These are phyloP conservation scores for Trilocha varians DNA, from an alignment of 2,888 invertebrate species.

Conservation along the genomic window DNA sequence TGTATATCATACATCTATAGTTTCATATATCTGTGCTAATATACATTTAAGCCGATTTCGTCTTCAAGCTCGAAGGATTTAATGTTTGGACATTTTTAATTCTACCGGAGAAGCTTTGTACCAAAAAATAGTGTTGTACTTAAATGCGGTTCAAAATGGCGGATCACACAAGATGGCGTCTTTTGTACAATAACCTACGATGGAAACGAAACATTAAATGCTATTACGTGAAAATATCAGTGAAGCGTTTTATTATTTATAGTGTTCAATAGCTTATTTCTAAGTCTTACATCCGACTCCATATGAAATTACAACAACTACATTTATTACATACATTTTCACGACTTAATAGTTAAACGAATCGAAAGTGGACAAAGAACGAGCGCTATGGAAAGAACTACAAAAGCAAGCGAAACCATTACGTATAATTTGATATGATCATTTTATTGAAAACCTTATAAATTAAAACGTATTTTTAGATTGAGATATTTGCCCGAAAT, in stretches of 20 bases:
- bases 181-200: conserved; percentile 3
- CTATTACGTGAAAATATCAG: conserved; percentile 12
- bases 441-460: conserved; percentile 49
- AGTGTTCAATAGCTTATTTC: conserved; percentile 45
- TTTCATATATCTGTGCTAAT: conserved; percentile 66
- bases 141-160: conserved; percentile 25
- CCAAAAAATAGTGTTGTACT: conserved; percentile 34
- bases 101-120: conserved; percentile 32
- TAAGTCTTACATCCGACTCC: conserved; percentile 47
- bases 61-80: conserved; percentile 60
- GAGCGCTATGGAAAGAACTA: conserved; percentile 30
- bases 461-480: conserved; percentile 19
- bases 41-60: conserved; percentile 66
- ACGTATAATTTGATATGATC: conserved; percentile 73
- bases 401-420: conserved; percentile 56
- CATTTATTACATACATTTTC: conserved; percentile 37
- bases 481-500: not conserved
- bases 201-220: conserved; percentile 6
- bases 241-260: conserved; percentile 52
- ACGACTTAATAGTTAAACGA: conserved; percentile 32
- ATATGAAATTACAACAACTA: conserved; percentile 64
- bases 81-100: conserved; percentile 43
- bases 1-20: conserved; percentile 64
- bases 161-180: conserved; percentile 24
- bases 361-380: conserved; percentile 36